Evolutionary conservation across 2,888 invertebrate genomes (phyloP), one percentile per base, ranked within the genome.

Genomic region (Arrhopalites spinosus): DNA sequence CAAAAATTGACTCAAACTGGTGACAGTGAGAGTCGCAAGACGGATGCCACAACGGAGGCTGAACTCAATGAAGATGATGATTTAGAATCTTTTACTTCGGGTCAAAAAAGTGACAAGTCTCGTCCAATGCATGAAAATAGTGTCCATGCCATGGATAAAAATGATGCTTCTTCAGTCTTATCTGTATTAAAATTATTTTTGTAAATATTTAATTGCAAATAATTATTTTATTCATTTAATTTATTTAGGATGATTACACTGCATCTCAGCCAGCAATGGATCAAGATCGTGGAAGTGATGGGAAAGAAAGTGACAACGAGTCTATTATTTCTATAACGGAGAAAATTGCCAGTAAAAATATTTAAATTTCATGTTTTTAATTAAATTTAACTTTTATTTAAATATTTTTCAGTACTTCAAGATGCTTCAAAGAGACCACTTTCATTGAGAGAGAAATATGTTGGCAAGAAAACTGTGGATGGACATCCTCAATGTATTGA

Each of bases 401-500:
- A n/a, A n/a, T n/a, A n/a, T n/a, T n/a, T n/a, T n/a, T n/a, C n/a
- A 73, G 69, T 43, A 7, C 29, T 76, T 0, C 36, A 36, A 11
- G 36, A 36, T 36, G 36, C 36, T 7, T n/a, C 67, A 75, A 69
- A 78, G 77, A 25, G 76, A 76, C 17, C 36, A 36, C 50, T 64
- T 50, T 67, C 79, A 0, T 67, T 80, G 25, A 74, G 77, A 30
- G 81, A 80, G 20, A 74, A 76, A 13, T 79, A 81, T 36, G 68
- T 79, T n/a, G 77, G 74, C 8, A 53, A 72, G 27, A 73, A 59
- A 73, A 30, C 70, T 2, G 72, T 80, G 25, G 63, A 77, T 17
- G 80, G 80, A 1, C 75, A 71, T 77, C 76, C 77, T 11, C 75
- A 75, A 13, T 81, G 81, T 63, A 27, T 78, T 1, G 81, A 81